Evolutionary conservation across 2,113 vertebrate genomes (phyloP), one percentile per base, ranked within the genome.

Genomic region (Trochalopteron elliotii): DNA sequence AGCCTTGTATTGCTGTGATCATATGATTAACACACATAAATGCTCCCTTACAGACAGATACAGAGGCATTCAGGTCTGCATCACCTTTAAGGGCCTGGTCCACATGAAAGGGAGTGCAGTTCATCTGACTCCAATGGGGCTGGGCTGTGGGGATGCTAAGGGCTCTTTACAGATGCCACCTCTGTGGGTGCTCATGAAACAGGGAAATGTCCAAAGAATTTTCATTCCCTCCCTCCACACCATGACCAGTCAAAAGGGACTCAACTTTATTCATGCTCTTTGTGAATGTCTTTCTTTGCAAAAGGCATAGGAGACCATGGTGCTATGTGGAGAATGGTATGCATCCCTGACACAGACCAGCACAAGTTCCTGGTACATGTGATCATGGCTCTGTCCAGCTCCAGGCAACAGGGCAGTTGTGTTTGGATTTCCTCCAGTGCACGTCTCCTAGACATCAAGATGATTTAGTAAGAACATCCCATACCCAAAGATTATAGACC

Each of bases 391-490:
- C 17, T 83, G 59, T 55, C 67, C 7, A 3, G 28, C 57, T 85
- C 31, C 33, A 27, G 15, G 21, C 42, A 86, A 78, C 37, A 79
- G 56, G 40, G 11, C 31, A 91, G 56, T 31, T 78, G 33, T 40
- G 71, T 61, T 52, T 94, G 83, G 61, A 76, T 69, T 89, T 89
- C 31, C 37, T 82, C 49, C 87, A 77, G 53, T 23, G 35, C 30
- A 91, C 0, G 0, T 83, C 87, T 96, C 37, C 61, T 65, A 79
- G 87, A 85, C 49, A 85, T 65, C 50, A 68, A 79, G 44, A 60
- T 61, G 23, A 89, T 85, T 96, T 91, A 91, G 40, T 15, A 91
- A 87, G 59, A 86, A 37, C 45, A 82, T 87, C 87, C 45, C 55
- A 61, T 94, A 82, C 27, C 81, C 78, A 85, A 87, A 65, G 89